Evolutionary conservation across 35 echinoderm and acorn worm species (phyloP).

Genomic region (Acanthaster planci): DNA sequence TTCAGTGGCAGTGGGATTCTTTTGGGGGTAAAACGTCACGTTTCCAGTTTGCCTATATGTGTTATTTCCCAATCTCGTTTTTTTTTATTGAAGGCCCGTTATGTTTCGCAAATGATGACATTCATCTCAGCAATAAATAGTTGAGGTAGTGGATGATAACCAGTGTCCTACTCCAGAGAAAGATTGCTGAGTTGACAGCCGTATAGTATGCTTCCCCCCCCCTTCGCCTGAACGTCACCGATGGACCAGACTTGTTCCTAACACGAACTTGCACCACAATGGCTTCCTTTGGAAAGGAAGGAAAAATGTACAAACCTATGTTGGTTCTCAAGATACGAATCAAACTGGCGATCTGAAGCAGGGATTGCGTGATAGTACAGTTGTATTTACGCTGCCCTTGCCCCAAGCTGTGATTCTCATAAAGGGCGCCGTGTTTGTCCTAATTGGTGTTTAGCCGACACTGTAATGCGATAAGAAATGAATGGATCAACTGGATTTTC

Average conservation of each 20-base stretch:
- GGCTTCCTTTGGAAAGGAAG: no score
- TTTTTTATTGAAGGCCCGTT: no score
- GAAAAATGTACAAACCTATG: no score
- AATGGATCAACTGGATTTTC: not conserved
- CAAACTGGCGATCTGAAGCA: not conserved
- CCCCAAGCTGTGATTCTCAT: slow-evolving; percentile 2
- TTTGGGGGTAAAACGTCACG: slow-evolving; percentile 1
- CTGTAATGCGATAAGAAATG: slow-evolving; percentile 8
- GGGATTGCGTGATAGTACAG: not conserved
- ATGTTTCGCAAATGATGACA: no score
- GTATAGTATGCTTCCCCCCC: no score
- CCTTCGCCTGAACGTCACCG: no score
- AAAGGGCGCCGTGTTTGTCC: not conserved
- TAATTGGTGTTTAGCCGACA: slow-evolving; percentile 13
- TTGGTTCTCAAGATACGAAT: not conserved
- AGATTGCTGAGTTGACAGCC: no score
- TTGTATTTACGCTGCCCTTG: not conserved
- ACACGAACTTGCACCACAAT: no score
- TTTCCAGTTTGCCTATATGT: slow-evolving; percentile 11
- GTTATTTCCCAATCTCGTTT: not conserved
- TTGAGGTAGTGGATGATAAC: no score
- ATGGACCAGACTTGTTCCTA: no score
- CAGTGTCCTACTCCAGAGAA: no score
- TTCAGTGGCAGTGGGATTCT: not conserved
- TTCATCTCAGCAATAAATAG: no score